phyloP scores from a whole-genome alignment of 2,113 vertebrate species.

The Myodes glareolus region DNA sequence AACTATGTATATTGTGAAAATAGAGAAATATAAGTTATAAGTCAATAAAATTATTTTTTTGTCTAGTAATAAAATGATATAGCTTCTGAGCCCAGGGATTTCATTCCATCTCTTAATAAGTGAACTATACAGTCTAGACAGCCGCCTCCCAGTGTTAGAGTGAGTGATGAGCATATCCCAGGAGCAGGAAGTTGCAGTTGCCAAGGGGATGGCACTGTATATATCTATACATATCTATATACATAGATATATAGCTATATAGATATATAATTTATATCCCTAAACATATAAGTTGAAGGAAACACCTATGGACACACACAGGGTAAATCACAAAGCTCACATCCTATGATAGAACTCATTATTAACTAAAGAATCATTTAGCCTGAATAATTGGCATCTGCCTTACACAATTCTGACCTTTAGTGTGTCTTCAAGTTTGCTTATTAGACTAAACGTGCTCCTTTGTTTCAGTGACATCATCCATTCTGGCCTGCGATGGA shows the following conservation, averaged over 20 bases:
- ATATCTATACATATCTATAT: no score
- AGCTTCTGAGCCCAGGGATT: background rate
- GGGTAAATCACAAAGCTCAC: conserved; percentile 65
- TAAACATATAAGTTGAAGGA: conserved; percentile 48
- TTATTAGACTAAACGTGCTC: conserved; percentile 83
- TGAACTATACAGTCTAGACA: conserved; percentile 10
- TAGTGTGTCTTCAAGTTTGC: conserved; percentile 82
- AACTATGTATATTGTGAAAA: conserved; percentile 59
- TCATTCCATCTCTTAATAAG: conserved; percentile 25
- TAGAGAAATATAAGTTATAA: conserved; percentile 43
- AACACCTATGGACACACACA: conserved; percentile 59
- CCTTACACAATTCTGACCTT: conserved; percentile 84
- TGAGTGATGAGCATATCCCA: conserved; percentile 41
- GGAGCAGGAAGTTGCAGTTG: conserved; percentile 37
- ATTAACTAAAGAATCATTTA: conserved; percentile 86
- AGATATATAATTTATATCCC: conserved; percentile 41
- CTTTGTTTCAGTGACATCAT: conserved; percentile 81
- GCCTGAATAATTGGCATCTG: conserved; percentile 85
- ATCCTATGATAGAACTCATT: conserved; percentile 82
- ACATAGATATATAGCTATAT: no score
- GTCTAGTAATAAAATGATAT: conserved; percentile 31
- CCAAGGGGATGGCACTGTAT: background rate
- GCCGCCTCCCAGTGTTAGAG: background rate
- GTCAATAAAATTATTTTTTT: conserved; percentile 22
- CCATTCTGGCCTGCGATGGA: conserved; percentile 76